Conservation (phyloP, 2,797 vertebrate genomes). For the Rhynchotus rufescens region DNA sequence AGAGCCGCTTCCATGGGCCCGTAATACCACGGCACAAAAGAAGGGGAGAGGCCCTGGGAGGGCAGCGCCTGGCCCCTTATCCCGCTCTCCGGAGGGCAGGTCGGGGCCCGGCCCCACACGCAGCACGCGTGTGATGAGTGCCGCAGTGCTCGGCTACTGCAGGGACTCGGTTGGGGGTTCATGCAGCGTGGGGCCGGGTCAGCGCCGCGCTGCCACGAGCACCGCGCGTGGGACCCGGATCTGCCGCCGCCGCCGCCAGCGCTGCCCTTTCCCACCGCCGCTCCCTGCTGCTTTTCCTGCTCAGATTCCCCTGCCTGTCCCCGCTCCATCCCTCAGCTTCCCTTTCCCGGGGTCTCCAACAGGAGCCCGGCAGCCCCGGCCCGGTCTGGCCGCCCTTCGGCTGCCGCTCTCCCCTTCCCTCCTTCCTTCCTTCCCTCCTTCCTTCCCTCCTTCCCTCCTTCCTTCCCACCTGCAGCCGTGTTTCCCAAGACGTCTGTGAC, state of each 20-base stretch:
- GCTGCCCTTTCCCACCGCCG: neutral
- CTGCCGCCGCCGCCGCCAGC: neutral
- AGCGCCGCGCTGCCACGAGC: neutral
- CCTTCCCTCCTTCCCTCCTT: neutral
- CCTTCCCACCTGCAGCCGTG: neutral
- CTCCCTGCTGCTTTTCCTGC: neutral
- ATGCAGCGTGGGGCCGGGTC: neutral
- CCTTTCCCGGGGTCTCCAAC: neutral
- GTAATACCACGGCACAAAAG: no score
- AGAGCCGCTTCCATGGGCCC: neutral
- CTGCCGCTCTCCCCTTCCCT: neutral
- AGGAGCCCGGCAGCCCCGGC: neutral
- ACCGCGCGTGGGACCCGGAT: neutral
- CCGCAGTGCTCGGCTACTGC: no score
- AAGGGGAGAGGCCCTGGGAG: neutral
- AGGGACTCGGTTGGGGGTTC: no score
- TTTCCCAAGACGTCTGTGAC: constrained; percentile 29
- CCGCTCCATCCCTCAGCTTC: neutral
- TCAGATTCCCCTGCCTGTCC: neutral
- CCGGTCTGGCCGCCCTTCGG: no score
- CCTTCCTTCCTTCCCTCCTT: neutral
- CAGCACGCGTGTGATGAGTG: no score
- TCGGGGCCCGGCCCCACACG: no score
- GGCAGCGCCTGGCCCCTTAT: neutral
- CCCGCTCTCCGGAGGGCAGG: neutral